phyloP scores from a whole-genome alignment of 2,888 invertebrate genomes.

The Lottia gigantea region DNA sequence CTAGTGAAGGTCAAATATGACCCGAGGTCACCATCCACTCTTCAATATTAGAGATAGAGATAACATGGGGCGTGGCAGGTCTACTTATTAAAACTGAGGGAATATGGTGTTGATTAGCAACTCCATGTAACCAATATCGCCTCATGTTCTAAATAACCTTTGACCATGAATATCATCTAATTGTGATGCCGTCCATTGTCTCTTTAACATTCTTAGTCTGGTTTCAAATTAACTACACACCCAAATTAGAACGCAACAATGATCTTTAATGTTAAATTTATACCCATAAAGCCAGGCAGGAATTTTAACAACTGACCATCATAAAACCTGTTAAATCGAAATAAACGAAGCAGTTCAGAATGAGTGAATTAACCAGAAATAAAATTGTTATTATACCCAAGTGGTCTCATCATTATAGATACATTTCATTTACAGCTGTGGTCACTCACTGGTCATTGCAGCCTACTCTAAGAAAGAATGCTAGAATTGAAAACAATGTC shows the following conservation, averaged over 20 bases:
- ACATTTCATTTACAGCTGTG: slow-evolving; percentile 9
- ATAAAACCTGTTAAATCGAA: no score
- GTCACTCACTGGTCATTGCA: slow-evolving; percentile 4
- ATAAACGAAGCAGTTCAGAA: not conserved
- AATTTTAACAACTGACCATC: not conserved
- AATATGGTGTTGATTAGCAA: slow-evolving; percentile 10
- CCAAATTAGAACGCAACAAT: slow-evolving; percentile 7
- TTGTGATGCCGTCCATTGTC: slow-evolving; percentile 2
- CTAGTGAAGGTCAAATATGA: not conserved
- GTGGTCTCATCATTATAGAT: slow-evolving; percentile 2
- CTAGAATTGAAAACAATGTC: slow-evolving; percentile 29
- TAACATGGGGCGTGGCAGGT: not conserved
- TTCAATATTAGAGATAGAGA: not conserved
- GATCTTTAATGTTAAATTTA: not conserved
- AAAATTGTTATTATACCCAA: not conserved
- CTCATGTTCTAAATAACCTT: slow-evolving; percentile 8
- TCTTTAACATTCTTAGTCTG: slow-evolving; percentile 7
- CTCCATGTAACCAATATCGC: not conserved
- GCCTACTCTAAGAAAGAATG: slow-evolving; percentile 17
- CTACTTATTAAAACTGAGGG: not conserved
- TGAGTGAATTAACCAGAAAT: slow-evolving; percentile 6
- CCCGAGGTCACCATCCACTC: slow-evolving; percentile 7
- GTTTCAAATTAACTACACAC: not conserved
- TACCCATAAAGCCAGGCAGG: not conserved
- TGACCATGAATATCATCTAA: not conserved